Conservation (phyloP, 2,797 vertebrate genomes). For the Trachops cirrhosus region DNA sequence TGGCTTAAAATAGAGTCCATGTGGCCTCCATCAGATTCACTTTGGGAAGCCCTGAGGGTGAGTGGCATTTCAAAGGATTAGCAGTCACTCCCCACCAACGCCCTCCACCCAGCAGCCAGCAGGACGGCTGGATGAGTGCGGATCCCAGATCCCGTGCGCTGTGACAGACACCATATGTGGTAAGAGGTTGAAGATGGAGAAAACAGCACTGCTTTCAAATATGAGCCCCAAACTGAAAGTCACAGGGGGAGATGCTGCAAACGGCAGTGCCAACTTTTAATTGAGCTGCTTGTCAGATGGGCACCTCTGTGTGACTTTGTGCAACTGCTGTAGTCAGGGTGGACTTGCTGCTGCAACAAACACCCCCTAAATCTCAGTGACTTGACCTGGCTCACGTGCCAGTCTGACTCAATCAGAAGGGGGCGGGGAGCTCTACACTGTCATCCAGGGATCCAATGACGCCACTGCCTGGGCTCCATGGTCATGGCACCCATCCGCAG, state of each 20-base stretch:
- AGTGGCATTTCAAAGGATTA: constrained; percentile 19
- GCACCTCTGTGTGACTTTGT: not conserved
- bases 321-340: not conserved
- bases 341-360: not conserved
- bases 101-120: not conserved
- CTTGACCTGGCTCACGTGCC: not conserved
- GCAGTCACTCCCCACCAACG: not conserved
- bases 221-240: not conserved
- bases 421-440: not conserved
- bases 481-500: not conserved
- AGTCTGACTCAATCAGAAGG: not conserved
- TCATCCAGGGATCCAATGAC: not conserved
- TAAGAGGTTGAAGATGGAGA: not conserved
- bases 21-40: constrained; percentile 10
- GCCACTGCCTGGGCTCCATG: not conserved
- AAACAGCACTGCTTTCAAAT: not conserved
- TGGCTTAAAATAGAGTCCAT: not conserved
- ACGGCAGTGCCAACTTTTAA: not conserved
- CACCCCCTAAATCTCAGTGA: not conserved
- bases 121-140: not conserved
- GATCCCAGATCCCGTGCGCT: not conserved
- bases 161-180: not conserved
- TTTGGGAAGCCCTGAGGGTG: not conserved
- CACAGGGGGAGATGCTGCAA: not conserved
- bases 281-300: not conserved